Percentiles rank a stretch among this genome's conserved stretches.
phyloP scores from a whole-genome alignment of 2,888 invertebrate species.

The Drosophila paranaensis region DNA sequence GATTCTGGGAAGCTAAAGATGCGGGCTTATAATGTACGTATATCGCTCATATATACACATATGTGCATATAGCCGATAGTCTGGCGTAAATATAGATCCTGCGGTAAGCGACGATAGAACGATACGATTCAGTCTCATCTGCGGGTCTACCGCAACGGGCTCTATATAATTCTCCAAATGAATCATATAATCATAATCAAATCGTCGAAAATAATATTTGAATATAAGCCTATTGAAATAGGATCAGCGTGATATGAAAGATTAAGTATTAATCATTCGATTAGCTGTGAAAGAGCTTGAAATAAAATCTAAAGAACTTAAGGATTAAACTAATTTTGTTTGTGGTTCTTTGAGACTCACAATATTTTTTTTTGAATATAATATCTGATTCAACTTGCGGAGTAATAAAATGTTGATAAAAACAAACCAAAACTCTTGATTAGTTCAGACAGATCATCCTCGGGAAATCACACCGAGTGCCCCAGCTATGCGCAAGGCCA shows the following conservation, averaged over 20 bases:
- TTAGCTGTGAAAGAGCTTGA: neutral
- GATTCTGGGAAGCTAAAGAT: slow-evolving; percentile 19
- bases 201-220: neutral
- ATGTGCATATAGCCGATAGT: slow-evolving; percentile 7
- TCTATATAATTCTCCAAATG: neutral
- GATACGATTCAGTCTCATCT: slow-evolving; percentile 25
- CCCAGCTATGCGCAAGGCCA: too few relatives aligned
- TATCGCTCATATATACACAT: neutral
- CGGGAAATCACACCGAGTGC: too few relatives aligned
- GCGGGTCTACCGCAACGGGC: slow-evolving; percentile 24
- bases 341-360: too few relatives aligned
- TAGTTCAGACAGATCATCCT: too few relatives aligned
- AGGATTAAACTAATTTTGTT: too few relatives aligned
- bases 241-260: neutral
- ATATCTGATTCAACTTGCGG: too few relatives aligned
- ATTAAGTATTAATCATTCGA: neutral
- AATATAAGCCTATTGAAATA: neutral
- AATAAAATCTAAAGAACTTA: neutral
- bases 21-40: slow-evolving; percentile 29
- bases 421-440: too few relatives aligned
- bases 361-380: too few relatives aligned
- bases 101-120: slow-evolving; percentile 13
- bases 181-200: neutral
- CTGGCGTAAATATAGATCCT: slow-evolving; percentile 28
- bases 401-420: too few relatives aligned